These are phyloP conservation scores for Proterorhinus semilunaris DNA, from an alignment of 2,113 vertebrate genomes.

Conservation along the genomic window DNA sequence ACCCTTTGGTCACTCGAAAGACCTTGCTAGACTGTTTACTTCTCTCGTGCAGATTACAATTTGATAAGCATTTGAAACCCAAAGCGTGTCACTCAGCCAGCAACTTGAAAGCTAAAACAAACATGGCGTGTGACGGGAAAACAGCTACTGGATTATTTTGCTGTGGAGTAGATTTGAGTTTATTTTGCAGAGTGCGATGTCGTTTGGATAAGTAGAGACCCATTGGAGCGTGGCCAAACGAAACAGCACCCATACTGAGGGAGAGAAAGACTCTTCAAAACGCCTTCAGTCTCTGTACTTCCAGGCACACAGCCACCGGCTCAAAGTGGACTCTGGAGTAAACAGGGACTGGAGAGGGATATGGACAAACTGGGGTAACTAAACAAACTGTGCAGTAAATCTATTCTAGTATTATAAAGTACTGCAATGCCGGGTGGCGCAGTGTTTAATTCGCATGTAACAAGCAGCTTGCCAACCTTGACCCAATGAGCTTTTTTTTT, in stretches of 20 bases:
- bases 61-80: conserved; percentile 31
- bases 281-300: conserved; percentile 22
- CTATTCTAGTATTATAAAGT: too few relatives aligned
- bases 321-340: background rate
- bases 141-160: background rate
- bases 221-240: conserved; percentile 31
- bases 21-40: background rate
- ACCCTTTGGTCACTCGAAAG: too few relatives aligned
- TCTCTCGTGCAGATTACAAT: background rate
- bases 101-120: conserved; percentile 48
- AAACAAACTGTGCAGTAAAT: too few relatives aligned
- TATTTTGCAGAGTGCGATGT: conserved; percentile 26
- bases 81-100: conserved; percentile 34
- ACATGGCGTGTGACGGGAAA: conserved; percentile 22
- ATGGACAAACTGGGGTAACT: too few relatives aligned
- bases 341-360: background rate
- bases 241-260: conserved; percentile 25
- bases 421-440: too few relatives aligned
- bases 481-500: too few relatives aligned
- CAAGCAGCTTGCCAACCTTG: too few relatives aligned
- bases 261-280: conserved; percentile 14
- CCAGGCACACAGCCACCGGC: conserved; percentile 31
- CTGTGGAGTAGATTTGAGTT: conserved; percentile 10
- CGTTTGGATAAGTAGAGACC: conserved; percentile 35
- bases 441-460: too few relatives aligned